These are phyloP conservation scores for Neosalanx taihuensis DNA, from an alignment of 2,797 vertebrate species.

Conservation along the genomic window DNA sequence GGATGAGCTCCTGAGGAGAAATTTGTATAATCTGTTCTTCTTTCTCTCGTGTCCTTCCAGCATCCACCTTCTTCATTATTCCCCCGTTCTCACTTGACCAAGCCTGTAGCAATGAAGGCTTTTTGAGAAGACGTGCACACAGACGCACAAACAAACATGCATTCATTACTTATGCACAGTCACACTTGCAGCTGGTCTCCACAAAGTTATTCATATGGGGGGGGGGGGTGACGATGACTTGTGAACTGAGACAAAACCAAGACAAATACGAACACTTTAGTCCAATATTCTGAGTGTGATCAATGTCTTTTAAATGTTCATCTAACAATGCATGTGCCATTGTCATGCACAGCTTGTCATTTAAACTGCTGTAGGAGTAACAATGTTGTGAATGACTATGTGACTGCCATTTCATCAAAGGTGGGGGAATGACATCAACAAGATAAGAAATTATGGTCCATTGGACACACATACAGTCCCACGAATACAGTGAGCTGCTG, in stretches of 20 bases:
- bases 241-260: neutral
- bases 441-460: no score
- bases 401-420: neutral
- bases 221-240: neutral
- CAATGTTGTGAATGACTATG: neutral
- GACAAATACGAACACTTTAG: neutral
- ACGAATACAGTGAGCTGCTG: no score
- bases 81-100: neutral
- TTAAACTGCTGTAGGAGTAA: conserved; percentile 1
- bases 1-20: neutral
- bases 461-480: neutral
- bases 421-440: no score
- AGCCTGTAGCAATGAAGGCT: neutral
- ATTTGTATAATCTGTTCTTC: neutral
- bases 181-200: neutral
- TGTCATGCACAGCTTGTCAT: neutral
- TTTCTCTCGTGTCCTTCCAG: neutral
- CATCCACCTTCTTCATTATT: neutral
- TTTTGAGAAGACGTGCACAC: neutral
- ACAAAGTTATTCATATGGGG: neutral
- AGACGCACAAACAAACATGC: neutral
- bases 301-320: neutral
- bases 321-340: neutral
- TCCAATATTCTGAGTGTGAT: neutral
- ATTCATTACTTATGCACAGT: neutral